Conservation (phyloP, 30 jellyfish, hydroid and myxozoan genomes). For the Aurelia sp. region DNA sequence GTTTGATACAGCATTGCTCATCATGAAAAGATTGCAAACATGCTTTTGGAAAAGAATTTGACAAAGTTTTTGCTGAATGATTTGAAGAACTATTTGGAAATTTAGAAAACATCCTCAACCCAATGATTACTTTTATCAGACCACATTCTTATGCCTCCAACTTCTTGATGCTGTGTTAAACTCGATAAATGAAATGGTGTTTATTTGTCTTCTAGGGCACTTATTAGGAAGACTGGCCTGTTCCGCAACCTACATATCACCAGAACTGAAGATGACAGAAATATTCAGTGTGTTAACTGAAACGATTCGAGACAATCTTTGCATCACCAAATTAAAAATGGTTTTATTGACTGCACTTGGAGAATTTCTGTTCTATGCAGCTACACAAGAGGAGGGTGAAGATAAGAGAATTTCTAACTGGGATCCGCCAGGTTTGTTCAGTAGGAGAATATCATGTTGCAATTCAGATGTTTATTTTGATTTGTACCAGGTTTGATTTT, state of each 20-base stretch:
- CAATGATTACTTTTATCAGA: too few species aligned
- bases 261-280: conserved; percentile 82
- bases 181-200: too few species aligned
- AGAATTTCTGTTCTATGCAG: conserved; percentile 93
- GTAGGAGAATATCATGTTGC: too few species aligned
- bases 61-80: conserved; percentile 55
- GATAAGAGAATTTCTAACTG: conserved; percentile 68
- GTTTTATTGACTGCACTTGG: conserved; percentile 89
- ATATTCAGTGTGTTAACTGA: conserved; percentile 74
- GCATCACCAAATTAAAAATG: conserved; percentile 60
- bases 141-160: too few species aligned
- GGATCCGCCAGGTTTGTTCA: conserved; percentile 90
- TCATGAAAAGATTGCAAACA: conserved; percentile 70
- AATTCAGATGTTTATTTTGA: too few species aligned
- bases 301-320: conserved; percentile 74
- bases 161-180: too few species aligned
- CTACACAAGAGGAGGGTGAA: conserved; percentile 97
- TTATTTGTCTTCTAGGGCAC: conserved; percentile 44
- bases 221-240: conserved; percentile 87
- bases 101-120: too few species aligned
- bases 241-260: conserved; percentile 85
- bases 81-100: conserved; percentile 28
- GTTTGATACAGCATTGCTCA: background rate
- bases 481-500: too few species aligned
- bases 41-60: conserved; percentile 56